phyloP scores from a whole-genome alignment of 2,797 vertebrate species.

The Prionace glauca region DNA sequence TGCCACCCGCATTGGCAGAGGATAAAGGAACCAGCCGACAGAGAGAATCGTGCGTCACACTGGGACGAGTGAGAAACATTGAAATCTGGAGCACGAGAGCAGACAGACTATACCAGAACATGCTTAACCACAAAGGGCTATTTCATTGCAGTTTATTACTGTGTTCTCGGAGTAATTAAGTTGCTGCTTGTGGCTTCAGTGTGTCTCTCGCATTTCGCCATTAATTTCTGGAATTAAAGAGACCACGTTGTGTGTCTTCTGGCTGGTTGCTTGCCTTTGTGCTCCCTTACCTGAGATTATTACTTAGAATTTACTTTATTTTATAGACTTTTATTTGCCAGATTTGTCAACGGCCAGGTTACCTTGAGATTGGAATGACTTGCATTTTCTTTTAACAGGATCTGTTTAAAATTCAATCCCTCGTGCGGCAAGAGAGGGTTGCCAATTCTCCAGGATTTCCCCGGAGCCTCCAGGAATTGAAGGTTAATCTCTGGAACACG shows the following conservation, averaged over 20 bases:
- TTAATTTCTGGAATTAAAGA: not conserved
- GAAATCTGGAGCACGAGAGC: not conserved
- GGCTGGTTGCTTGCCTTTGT: not conserved
- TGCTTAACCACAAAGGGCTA: not conserved
- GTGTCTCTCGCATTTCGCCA: not conserved
- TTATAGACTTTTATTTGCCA: not conserved
- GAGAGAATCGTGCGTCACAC: not conserved
- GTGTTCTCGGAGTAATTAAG: not conserved
- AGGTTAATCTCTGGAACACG: too few relatives aligned
- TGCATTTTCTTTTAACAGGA: not conserved
- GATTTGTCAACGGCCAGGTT: not conserved
- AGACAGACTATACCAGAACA: not conserved
- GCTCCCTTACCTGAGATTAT: not conserved
- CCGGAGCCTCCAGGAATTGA: too few relatives aligned
- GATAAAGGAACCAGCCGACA: not conserved
- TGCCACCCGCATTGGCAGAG: not conserved
- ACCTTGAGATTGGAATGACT: not conserved
- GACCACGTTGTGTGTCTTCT: too few relatives aligned
- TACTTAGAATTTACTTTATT: not conserved
- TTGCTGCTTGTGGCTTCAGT: not conserved
- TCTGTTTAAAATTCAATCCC: not conserved
- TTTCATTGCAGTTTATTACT: not conserved
- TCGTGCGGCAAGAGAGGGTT: too few relatives aligned
- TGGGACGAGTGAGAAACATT: not conserved
- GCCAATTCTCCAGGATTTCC: too few relatives aligned